Evolutionary conservation across 92 coral and sea anemone species (phyloP), one percentile per base, ranked within the genome.

Genomic region (Zoanthus sociatus): DNA sequence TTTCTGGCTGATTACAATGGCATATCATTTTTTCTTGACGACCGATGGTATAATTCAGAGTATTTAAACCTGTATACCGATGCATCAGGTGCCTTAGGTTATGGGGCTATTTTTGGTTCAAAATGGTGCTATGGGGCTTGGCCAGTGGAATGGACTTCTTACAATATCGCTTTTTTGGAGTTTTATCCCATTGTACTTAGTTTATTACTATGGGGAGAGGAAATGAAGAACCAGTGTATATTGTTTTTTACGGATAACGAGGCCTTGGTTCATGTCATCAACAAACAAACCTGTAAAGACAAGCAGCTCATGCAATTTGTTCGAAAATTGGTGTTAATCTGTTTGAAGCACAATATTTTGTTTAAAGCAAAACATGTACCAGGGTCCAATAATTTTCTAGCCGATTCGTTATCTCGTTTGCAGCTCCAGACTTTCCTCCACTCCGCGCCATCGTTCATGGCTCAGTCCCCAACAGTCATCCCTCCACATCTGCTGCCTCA

Each of bases 221-320:
- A 55, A 16, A 55, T 55, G 63, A 55, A 16, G 63, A 16, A 55
- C 17, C 63, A 0, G 6, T 55, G 63, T 55, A 16, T 55, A 16
- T 55, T 55, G 63, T 55, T 55, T 55, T 55, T 55, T 55, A 92
- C 92, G n/a, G 93, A 94, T 33, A 93, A 94, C 56, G 92, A 91
- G 51, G 94, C 97, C 6, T 47, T 91, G 47, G 86, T 91, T 6
- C 87, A 91, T n/a, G 90, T 94, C 51, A 89, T 91, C 44, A 90
- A 90, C 64, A 88, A 83, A 71, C 93, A 88, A 66, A 84, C 95
- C 2, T 93, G 95, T 81, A 56, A 60, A 77, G 96, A 89, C 73
- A 87, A 78, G 46, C 7, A 76, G 45, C 32, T 91, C 78, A 93
- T 91, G 91, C 1, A 18, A 6, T 93, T 93, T 83, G 96, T 93